Percentiles rank a stretch among this genome's conserved stretches.
These are phyloP conservation scores for Semotilus atromaculatus DNA, from an alignment of 2,797 vertebrate genomes.

Conservation along the genomic window DNA sequence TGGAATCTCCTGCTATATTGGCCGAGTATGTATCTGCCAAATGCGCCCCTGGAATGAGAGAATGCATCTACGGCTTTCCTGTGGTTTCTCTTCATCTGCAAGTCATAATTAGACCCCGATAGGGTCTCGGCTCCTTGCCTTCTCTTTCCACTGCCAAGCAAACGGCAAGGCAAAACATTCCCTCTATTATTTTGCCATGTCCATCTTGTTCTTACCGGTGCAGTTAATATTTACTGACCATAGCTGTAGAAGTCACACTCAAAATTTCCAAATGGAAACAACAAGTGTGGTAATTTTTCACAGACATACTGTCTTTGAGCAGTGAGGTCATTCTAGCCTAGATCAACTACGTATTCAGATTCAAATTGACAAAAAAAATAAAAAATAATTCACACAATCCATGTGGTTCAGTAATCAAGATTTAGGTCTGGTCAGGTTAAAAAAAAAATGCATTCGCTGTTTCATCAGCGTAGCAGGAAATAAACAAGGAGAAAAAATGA, in stretches of 20 bases:
- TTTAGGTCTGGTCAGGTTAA: not conserved
- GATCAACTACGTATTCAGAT: not conserved
- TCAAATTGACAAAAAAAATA: not conserved
- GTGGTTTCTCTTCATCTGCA: constrained; percentile 57
- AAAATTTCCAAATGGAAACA: constrained; percentile 35
- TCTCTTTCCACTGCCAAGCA: constrained; percentile 44
- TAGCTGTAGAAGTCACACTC: constrained; percentile 29
- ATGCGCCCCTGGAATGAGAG: constrained; percentile 58
- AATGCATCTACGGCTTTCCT: constrained; percentile 56
- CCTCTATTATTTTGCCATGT: constrained; percentile 34
- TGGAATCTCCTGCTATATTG: constrained; percentile 42
- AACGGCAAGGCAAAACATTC: constrained; percentile 38
- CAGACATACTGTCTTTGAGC: constrained; percentile 7
- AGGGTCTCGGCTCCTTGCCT: constrained; percentile 41
- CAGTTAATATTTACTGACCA: constrained; percentile 35
- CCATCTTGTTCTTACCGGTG: constrained; percentile 33
- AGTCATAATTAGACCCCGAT: constrained; percentile 54
- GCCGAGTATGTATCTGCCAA: constrained; percentile 48
- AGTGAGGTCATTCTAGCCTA: constrained; percentile 36
- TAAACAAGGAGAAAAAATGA: not conserved
- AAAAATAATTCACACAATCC: constrained; percentile 1
- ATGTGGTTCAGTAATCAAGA: constrained; percentile 8
- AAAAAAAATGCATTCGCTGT: not conserved
- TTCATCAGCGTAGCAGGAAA: constrained; percentile 9
- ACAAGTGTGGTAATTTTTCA: constrained; percentile 23